phyloP scores from a whole-genome alignment of 2,797 vertebrate species.

The Loriculus beryllinus region DNA sequence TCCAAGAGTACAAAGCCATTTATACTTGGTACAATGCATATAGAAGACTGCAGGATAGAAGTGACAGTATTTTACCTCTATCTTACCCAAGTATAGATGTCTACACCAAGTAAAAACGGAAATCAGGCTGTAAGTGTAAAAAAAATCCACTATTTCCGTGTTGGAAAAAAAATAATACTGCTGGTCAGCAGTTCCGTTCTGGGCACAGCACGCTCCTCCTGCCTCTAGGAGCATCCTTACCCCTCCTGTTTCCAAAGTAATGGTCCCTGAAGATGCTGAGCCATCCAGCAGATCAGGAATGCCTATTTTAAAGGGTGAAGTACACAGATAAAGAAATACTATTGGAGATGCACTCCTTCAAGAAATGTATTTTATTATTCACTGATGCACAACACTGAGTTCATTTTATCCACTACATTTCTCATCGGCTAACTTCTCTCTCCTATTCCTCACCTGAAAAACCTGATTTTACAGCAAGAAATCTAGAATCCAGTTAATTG shows the following conservation, averaged over 20 bases:
- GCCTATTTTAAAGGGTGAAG: not conserved
- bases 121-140: not conserved
- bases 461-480: not conserved
- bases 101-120: not conserved
- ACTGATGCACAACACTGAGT: not conserved
- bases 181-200: not conserved
- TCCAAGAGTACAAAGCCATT: not conserved
- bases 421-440: not conserved
- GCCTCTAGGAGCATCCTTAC: not conserved
- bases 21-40: not conserved
- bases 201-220: not conserved
- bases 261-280: not conserved
- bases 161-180: not conserved
- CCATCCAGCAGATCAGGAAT: not conserved
- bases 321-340: not conserved
- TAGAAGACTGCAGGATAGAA: not conserved
- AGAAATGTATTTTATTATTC: conserved; percentile 3
- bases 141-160: not conserved
- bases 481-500: not conserved
- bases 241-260: not conserved
- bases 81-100: not conserved
- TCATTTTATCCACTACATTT: not conserved
- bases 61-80: not conserved
- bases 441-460: not conserved
- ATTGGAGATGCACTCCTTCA: not conserved